A percentile compares a stretch with the other conserved stretches of the same genome.
Evolutionary conservation across 2,113 vertebrate species (phyloP).

Genomic region (Melanostigma gelatinosum): DNA sequence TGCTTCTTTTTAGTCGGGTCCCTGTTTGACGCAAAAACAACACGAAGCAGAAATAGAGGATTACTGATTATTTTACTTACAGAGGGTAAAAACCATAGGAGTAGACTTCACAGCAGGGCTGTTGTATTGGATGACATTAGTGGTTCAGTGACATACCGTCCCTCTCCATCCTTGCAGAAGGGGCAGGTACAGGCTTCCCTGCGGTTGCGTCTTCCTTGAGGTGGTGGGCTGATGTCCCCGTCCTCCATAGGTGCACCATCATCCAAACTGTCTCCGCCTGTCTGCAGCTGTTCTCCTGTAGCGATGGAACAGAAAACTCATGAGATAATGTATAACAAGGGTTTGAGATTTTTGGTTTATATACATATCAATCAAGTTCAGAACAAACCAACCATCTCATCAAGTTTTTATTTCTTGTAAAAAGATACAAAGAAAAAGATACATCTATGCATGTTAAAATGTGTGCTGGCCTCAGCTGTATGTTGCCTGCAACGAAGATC

Average conservation of each 20-base stretch:
- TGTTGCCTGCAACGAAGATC: neutral
- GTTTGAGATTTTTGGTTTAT: neutral
- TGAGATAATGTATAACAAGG: neutral
- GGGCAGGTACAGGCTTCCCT: constrained; percentile 96
- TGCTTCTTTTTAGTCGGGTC: constrained; percentile 98
- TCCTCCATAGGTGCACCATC: constrained; percentile 87
- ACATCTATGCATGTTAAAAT: neutral
- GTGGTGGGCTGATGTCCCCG: constrained; percentile 87
- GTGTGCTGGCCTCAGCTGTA: neutral
- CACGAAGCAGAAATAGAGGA: neutral
- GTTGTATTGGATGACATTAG: neutral
- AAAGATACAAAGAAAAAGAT: neutral
- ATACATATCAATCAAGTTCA: neutral
- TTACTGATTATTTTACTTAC: no score
- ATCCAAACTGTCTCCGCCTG: constrained; percentile 86
- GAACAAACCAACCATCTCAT: neutral
- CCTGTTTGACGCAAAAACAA: constrained; percentile 31
- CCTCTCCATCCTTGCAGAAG: constrained; percentile 97
- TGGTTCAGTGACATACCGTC: constrained; percentile 81
- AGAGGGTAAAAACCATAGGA: neutral
- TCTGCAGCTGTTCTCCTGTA: constrained; percentile 89
- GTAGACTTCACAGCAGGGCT: no score
- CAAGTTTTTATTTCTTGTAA: neutral
- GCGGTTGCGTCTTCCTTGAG: constrained; percentile 88
- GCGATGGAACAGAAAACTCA: neutral